Conservation (phyloP, 1,140 invertebrate genomes). For the Agrypnia vestita region DNA sequence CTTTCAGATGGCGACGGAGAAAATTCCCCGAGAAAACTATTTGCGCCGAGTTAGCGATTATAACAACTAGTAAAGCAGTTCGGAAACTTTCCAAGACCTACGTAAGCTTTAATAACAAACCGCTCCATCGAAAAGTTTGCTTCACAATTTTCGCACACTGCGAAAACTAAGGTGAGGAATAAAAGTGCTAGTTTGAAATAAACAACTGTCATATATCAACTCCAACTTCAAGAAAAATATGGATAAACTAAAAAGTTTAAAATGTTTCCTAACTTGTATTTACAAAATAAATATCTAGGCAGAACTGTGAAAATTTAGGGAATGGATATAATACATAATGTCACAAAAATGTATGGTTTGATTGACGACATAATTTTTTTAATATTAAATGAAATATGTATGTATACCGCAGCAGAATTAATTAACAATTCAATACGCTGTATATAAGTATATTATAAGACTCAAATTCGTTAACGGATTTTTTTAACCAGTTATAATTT, state of each 20-base stretch:
- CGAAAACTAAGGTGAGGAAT: constrained; percentile 52
- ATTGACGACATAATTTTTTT: too few relatives aligned
- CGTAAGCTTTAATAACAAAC: constrained; percentile 59
- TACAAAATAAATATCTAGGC: too few relatives aligned
- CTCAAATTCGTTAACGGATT: too few relatives aligned
- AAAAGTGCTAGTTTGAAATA: constrained; percentile 51
- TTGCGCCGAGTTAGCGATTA: constrained; percentile 58
- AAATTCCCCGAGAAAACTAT: constrained; percentile 52
- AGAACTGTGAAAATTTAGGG: too few relatives aligned
- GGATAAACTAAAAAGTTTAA: background rate
- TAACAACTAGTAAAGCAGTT: constrained; percentile 56
- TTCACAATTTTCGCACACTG: constrained; percentile 52
- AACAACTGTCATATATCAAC: constrained; percentile 46
- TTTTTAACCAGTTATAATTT: too few relatives aligned
- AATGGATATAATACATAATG: too few relatives aligned
- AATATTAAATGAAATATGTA: too few relatives aligned
- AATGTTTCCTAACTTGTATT: too few relatives aligned
- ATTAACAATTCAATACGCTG: too few relatives aligned
- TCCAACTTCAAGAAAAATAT: constrained; percentile 6
- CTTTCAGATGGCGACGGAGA: constrained; percentile 42
- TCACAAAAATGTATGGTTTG: too few relatives aligned
- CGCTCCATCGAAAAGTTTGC: constrained; percentile 51
- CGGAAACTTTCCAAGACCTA: constrained; percentile 57
- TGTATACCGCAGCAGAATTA: too few relatives aligned
- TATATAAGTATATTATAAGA: too few relatives aligned